Evolutionary conservation across 2,113 vertebrate species (phyloP).

Genomic region (Stictonetta naevosa): DNA sequence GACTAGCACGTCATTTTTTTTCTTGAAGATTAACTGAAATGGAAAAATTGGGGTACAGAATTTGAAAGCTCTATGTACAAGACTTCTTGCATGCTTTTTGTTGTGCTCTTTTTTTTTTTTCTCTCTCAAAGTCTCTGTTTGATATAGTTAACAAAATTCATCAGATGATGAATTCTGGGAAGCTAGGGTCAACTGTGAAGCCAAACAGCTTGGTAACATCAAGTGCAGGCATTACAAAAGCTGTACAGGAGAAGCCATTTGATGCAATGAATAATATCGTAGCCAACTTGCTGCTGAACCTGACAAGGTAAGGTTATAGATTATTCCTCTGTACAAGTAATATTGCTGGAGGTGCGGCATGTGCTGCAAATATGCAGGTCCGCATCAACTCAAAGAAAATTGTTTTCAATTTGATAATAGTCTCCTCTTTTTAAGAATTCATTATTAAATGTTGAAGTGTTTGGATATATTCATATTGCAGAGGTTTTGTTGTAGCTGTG

Average conservation of each 20-base stretch:
- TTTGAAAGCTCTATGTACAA: not conserved
- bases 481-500: not conserved
- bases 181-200: slow-evolving; percentile 79
- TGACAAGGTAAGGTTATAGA: slow-evolving; percentile 87
- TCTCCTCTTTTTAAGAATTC: not conserved
- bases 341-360: not conserved
- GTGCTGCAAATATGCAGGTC: not conserved
- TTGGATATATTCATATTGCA: not conserved
- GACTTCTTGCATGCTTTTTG: not conserved
- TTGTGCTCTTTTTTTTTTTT: not conserved
- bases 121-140: slow-evolving; percentile 85
- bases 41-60: not conserved
- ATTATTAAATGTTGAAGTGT: not conserved
- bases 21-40: not conserved
- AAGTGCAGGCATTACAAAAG: slow-evolving; percentile 73
- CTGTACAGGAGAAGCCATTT: slow-evolving; percentile 85
- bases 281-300: slow-evolving; percentile 91
- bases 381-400: not conserved
- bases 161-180: slow-evolving; percentile 80
- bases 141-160: slow-evolving; percentile 94
- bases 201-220: slow-evolving; percentile 84
- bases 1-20: not conserved
- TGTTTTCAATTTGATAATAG: not conserved
- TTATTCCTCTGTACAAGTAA: not conserved
- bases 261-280: slow-evolving; percentile 97